These are phyloP conservation scores for Cnemophilus loriae DNA, from an alignment of 2,113 vertebrate genomes.

Conservation along the genomic window DNA sequence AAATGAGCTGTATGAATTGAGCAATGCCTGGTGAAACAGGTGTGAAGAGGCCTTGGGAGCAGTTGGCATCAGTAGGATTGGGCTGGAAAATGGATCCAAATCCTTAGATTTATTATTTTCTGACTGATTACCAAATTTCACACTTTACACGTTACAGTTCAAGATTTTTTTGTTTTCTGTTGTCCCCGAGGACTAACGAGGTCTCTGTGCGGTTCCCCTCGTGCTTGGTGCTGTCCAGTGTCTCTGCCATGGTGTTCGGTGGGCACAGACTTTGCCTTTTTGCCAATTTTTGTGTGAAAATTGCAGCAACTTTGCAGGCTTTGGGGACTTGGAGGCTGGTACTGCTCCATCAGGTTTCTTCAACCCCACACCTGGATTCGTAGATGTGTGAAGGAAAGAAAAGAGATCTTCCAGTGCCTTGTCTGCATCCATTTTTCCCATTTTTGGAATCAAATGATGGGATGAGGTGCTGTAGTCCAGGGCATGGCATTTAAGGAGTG, in stretches of 20 bases:
- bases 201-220: accelerated
- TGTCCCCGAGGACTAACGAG: accelerated
- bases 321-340: background rate
- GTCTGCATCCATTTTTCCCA: accelerated
- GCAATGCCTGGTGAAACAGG: background rate
- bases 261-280: background rate
- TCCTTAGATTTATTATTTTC: background rate
- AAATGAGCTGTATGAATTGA: background rate
- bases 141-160: accelerated
- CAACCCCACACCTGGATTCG: accelerated
- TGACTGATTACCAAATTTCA: background rate
- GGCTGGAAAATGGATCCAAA: background rate
- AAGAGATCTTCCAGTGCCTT: accelerated
- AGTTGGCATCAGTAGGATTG: background rate
- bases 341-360: background rate
- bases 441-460: background rate
- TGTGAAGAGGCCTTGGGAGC: background rate
- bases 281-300: background rate
- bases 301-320: background rate
- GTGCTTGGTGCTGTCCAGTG: background rate
- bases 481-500: background rate
- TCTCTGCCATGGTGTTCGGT: background rate
- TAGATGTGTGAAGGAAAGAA: background rate
- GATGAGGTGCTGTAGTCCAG: background rate
- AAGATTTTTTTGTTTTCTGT: background rate